Conservation (phyloP, 2,888 invertebrate species). For the Andrena dorsata region DNA sequence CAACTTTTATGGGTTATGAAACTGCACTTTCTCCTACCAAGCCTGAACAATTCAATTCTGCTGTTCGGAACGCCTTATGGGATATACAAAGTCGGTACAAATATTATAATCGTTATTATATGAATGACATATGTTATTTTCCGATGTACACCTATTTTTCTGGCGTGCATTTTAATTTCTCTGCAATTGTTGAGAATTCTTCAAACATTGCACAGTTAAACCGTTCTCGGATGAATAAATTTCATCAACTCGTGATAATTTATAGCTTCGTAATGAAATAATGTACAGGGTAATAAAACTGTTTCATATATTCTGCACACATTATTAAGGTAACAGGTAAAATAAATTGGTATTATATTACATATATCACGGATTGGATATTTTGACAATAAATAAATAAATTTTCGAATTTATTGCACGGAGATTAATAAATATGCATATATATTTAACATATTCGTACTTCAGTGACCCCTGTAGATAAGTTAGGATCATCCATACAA, state of each 20-base stretch:
- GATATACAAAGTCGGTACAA: not conserved
- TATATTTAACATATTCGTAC: not conserved
- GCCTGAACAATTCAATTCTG: not conserved
- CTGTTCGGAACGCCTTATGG: not conserved
- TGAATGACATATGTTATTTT: not conserved
- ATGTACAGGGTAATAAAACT: not conserved
- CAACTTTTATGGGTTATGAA: not conserved
- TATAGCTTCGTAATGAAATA: not conserved
- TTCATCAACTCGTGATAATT: not conserved
- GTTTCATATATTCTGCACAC: not conserved
- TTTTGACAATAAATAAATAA: not conserved
- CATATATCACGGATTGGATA: not conserved
- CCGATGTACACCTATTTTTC: not conserved
- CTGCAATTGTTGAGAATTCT: not conserved
- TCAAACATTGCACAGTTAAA: not conserved
- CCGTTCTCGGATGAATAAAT: not conserved
- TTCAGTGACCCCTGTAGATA: no score
- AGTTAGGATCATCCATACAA: no score
- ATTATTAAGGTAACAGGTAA: no score
- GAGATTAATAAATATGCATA: conserved; percentile 10
- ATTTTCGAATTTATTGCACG: not conserved
- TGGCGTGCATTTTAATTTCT: not conserved
- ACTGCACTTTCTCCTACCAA: not conserved
- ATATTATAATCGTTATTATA: not conserved
- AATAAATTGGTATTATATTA: not conserved